Evolutionary conservation across 2,888 invertebrate genomes (phyloP).

Genomic region (Pelosia muscerda): DNA sequence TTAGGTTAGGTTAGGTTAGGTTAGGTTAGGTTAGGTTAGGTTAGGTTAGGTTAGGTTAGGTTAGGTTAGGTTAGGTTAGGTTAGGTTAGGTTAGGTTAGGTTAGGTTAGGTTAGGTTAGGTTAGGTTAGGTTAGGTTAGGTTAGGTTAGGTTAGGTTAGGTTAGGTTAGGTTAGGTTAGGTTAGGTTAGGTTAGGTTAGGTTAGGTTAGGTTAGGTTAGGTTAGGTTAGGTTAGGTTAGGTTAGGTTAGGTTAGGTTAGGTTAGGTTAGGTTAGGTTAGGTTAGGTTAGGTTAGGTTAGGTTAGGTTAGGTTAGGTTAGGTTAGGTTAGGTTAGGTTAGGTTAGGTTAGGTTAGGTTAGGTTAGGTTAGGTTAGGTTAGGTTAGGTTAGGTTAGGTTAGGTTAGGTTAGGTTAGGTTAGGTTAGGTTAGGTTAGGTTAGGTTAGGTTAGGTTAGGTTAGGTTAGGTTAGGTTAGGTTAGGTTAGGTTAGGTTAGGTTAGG

Average conservation of each 20-base stretch:
- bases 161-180: constrained; percentile 35
- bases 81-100: constrained; percentile 33
- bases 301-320: constrained; percentile 30
- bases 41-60: constrained; percentile 35
- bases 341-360: constrained; percentile 43
- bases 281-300: constrained; percentile 31
- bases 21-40: constrained; percentile 41
- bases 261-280: constrained; percentile 30
- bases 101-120: constrained; percentile 47
- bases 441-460: constrained; percentile 46
- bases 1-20: constrained; percentile 45
- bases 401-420: constrained; percentile 47
- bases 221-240: constrained; percentile 36
- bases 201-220: constrained; percentile 34
- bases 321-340: constrained; percentile 37
- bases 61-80: constrained; percentile 29
- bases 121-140: constrained; percentile 51
- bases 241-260: constrained; percentile 35
- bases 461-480: constrained; percentile 46
- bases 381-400: constrained; percentile 43
- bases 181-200: constrained; percentile 37
- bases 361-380: constrained; percentile 32
- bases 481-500: too few species aligned
- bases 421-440: constrained; percentile 46
- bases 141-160: constrained; percentile 44